Conservation (phyloP, 2,113 vertebrate species). For the Cromileptes altivelis region DNA sequence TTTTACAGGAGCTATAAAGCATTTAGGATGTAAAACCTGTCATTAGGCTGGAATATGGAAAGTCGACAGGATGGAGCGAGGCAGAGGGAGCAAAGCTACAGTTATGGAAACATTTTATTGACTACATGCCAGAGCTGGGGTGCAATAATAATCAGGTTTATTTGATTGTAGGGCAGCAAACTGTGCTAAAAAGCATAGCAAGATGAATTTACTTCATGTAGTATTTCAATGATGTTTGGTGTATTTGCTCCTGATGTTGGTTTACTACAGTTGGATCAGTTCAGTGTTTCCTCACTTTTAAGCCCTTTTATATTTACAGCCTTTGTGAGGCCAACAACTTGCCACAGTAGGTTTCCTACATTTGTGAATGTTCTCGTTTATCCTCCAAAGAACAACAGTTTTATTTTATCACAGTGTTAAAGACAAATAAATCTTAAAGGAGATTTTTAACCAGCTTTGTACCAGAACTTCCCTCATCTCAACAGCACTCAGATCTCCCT, state of each 20-base stretch:
- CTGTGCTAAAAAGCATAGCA: neutral
- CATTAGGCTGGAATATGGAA: neutral
- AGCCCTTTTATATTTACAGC: neutral
- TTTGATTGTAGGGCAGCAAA: slow-evolving; percentile 5
- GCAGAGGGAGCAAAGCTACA: neutral
- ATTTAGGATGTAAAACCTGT: slow-evolving; percentile 4
- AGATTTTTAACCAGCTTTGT: too few relatives aligned
- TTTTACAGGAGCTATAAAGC: slow-evolving; percentile 20
- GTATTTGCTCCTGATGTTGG: neutral
- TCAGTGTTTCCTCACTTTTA: neutral
- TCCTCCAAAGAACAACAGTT: neutral
- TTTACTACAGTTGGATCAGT: neutral
- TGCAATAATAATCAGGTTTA: slow-evolving; percentile 2
- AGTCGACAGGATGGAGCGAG: neutral
- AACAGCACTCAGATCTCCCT: too few relatives aligned
- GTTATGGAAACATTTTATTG: slow-evolving; percentile 1
- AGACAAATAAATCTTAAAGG: neutral
- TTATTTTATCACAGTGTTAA: neutral
- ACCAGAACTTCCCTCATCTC: too few relatives aligned
- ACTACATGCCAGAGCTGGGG: neutral
- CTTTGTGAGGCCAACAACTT: neutral
- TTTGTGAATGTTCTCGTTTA: neutral
- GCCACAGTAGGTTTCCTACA: neutral
- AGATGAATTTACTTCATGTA: neutral
- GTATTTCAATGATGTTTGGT: neutral